Conservation (phyloP, 2,113 vertebrate genomes). For the Hippotragus niger region DNA sequence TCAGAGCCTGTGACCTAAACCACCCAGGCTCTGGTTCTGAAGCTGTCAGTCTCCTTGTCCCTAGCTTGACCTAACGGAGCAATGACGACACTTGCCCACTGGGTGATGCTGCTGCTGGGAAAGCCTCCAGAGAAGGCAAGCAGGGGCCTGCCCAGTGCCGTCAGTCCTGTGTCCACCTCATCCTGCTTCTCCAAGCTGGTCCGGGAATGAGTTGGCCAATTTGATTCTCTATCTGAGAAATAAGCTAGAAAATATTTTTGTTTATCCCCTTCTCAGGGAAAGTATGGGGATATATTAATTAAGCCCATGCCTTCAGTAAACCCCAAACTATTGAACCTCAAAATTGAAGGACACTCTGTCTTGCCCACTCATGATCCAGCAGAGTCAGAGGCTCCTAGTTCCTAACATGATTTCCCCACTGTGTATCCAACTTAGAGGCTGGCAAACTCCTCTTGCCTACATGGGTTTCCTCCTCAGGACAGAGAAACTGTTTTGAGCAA, state of each 20-base stretch:
- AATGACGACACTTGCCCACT: not conserved
- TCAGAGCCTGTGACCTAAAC: not conserved
- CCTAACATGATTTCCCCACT: not conserved
- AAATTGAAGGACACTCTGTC: not conserved
- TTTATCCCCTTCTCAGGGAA: not conserved
- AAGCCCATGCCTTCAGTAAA: not conserved
- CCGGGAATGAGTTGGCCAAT: not conserved
- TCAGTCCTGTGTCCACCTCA: not conserved
- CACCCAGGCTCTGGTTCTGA: not conserved
- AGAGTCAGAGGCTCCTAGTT: not conserved
- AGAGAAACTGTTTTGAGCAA: not conserved
- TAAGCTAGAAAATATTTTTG: not conserved
- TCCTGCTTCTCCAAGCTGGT: not conserved
- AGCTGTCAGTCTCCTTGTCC: not conserved
- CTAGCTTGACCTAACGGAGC: not conserved
- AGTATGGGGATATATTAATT: not conserved
- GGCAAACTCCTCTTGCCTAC: not conserved
- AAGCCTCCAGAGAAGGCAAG: not conserved
- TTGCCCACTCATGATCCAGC: not conserved
- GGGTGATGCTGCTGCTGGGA: not conserved
- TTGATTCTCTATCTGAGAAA: not conserved
- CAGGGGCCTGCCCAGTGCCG: not conserved
- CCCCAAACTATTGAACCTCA: not conserved
- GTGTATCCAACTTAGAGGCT: not conserved
- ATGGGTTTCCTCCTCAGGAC: not conserved